These are phyloP conservation scores for Lipotes vexillifer DNA, from an alignment of 2,113 vertebrate genomes.

Conservation along the genomic window DNA sequence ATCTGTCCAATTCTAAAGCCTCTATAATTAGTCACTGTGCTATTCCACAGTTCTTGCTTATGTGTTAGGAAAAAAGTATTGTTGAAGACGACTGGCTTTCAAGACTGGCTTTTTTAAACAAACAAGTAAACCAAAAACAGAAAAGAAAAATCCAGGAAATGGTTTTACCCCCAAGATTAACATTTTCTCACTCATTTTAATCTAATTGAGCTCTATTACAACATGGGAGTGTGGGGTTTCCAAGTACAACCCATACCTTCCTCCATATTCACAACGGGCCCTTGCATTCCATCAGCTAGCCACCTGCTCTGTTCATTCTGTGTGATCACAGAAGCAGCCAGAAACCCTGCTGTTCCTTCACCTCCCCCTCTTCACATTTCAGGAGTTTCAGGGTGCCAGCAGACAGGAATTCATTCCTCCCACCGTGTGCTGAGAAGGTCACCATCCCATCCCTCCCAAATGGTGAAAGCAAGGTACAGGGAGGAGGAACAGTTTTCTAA, in stretches of 20 bases:
- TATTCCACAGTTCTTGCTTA: background rate
- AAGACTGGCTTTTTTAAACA: background rate
- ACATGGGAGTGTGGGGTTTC: background rate
- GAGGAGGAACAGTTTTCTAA: background rate
- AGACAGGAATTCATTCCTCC: background rate
- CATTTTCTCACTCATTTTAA: constrained; percentile 55
- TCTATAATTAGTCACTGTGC: background rate
- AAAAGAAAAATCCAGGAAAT: background rate
- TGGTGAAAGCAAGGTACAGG: background rate
- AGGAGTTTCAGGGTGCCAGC: background rate
- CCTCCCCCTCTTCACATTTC: constrained; percentile 50
- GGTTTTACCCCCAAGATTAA: background rate
- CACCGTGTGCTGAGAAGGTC: constrained; percentile 45
- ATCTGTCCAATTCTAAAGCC: background rate
- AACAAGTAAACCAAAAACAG: background rate
- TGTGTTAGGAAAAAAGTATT: too few relatives aligned
- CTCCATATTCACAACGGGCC: background rate
- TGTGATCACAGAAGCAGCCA: constrained; percentile 19
- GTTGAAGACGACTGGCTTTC: too few relatives aligned
- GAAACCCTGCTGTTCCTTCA: constrained; percentile 29
- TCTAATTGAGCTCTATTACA: background rate
- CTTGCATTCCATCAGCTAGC: background rate
- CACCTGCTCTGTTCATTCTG: background rate
- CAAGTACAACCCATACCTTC: background rate
- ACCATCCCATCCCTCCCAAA: background rate